Evolutionary conservation across 2,797 vertebrate species (phyloP), one percentile per base, ranked within the genome.

Genomic region (Avahi laniger): DNA sequence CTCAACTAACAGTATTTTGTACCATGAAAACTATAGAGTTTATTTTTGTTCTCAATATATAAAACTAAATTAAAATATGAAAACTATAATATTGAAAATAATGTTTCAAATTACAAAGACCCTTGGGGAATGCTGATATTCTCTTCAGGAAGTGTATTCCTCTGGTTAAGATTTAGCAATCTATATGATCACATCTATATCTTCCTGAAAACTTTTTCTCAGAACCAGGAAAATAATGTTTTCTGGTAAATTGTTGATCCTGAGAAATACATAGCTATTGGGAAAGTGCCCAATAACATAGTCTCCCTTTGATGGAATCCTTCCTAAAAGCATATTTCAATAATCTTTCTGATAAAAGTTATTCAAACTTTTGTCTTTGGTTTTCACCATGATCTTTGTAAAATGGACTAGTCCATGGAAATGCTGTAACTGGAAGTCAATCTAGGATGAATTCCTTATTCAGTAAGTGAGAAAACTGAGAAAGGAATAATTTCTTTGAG

Each of bases 401-500:
- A 92, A 91, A 63, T 80, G 46, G 10, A 69, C 33, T 81, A 89
- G 14, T 72, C 48, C n/a, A 28, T 76, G 54, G 28, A 70, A 91
- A 88, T 95, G 94, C 33, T 33, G 26, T 82, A 69, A 57, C 46
- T 95, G 61, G 24, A 93, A 92, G 78, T 69, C 43, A 61, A 48
- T 91, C 61, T 94, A 85, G 78, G 54, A 82, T 93, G 33, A 57
- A 78, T 94, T 93, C 72, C 7, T 80, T 69, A 87, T 12, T 78
- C 59, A 78, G 43, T 91, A 59, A 84, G 38, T 50, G 28, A 94
- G 38, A 26, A 95, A 95, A 78, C 33, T 69, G 59, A 84, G 38
- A 93, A 92, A 78, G 35, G 95, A 95, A 81, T 87, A 67, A 73
- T 91, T 90, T 96, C 20, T 76, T 92, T 81, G 59, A 85, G 67